Evolutionary conservation across 1,140 invertebrate species (phyloP), one percentile per base, ranked within the genome.

Genomic region (Spodoptera frugiperda): DNA sequence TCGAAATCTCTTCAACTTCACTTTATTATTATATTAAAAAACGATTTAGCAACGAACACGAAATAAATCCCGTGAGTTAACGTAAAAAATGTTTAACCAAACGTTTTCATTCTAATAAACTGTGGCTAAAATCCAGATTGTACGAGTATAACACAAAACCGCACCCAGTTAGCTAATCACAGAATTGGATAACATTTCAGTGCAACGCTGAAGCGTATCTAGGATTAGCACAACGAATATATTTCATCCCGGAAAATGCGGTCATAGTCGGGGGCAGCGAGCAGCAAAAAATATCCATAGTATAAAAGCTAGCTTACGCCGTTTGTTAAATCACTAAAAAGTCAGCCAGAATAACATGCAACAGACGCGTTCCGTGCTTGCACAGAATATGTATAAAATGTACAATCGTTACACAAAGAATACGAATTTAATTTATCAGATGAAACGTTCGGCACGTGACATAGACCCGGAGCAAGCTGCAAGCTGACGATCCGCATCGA

Each of bases 401-500:
- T 48, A 78, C 21, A 78, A 73, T 33, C 30, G 46, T 17, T 73
- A 53, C 44, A 44, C 57, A 75, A 61, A 63, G 54, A 74, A 68
- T 70, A 75, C 54, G 72, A 63, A 79, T 68, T 76, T 67, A 71
- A 79, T 76, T 73, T 73, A 73, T 73, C 74, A 76, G 78, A 74
- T 79, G 51, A 48, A 77, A 79, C 61, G 61, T 39, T 76, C 53
- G 70, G 59, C 74, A 76, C 67, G 74, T 79, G 73, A 76, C 73
- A 65, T 53, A 67, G 39, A n/a, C 25, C 15, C 55, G 70, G 61
- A 48, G 63, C 19, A 21, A 49, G 65, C 49, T 76, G 78, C 78
- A 77, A 79, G 75, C 74, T 80, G 75, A 30, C 78, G 76, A 72
- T 79, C 72, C 74, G 54, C 77, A 84, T 87, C 83, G 87, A 85